Conservation (phyloP, 2,888 invertebrate genomes). For the Cerastis leucographa region DNA sequence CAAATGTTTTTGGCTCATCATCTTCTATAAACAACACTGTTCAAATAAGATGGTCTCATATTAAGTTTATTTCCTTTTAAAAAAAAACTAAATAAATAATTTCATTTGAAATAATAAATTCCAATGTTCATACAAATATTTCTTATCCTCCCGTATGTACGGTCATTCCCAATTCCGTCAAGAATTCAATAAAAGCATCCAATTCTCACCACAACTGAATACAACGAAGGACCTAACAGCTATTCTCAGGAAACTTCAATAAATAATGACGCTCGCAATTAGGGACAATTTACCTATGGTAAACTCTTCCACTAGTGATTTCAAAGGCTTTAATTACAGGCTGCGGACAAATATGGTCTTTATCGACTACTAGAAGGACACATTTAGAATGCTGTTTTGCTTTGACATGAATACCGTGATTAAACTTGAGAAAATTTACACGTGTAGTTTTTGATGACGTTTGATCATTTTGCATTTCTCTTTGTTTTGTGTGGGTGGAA, state of each 20-base stretch:
- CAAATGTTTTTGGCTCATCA: not conserved
- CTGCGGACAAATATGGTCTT: constrained; percentile 41
- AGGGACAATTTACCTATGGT: constrained; percentile 49
- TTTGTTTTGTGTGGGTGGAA: not conserved
- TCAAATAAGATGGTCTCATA: not conserved
- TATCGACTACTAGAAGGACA: constrained; percentile 22
- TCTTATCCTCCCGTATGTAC: too few species aligned
- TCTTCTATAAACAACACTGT: not conserved
- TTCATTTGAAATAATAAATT: not conserved
- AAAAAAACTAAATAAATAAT: too few species aligned
- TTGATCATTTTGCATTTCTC: constrained; percentile 11
- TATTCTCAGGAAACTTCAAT: constrained; percentile 35
- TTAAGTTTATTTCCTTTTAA: not conserved
- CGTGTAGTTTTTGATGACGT: not conserved
- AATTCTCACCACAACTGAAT: not conserved
- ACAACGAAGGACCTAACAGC: constrained; percentile 2
- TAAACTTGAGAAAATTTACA: constrained; percentile 38
- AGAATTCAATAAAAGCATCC: not conserved
- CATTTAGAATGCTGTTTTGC: constrained; percentile 48
- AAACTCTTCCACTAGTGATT: constrained; percentile 41
- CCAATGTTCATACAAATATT: not conserved
- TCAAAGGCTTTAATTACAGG: constrained; percentile 56
- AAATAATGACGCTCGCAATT: constrained; percentile 47
- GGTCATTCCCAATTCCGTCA: not conserved
- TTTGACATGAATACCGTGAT: constrained; percentile 22